Percentiles rank a stretch among this genome's conserved stretches.
Evolutionary conservation across 2,888 invertebrate species (phyloP).

Genomic region (Bimastos eiseni): DNA sequence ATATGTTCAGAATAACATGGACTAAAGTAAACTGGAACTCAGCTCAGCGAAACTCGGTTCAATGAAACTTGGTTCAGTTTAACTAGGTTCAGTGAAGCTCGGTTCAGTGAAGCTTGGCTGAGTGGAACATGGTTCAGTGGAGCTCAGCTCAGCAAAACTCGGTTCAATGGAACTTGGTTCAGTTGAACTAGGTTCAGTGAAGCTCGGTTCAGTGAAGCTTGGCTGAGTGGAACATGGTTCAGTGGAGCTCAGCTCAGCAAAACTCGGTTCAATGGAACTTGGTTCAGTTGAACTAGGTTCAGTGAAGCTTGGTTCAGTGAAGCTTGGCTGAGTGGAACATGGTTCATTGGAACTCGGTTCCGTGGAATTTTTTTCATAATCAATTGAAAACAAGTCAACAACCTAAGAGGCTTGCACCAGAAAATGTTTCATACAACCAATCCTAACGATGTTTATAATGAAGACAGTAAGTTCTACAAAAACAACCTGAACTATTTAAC

Average conservation of each 20-base stretch:
- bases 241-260: background rate
- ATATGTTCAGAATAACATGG: background rate
- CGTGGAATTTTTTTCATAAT: too few species aligned
- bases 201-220: too few species aligned
- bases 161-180: background rate
- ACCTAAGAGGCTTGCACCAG: background rate
- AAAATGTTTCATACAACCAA: background rate
- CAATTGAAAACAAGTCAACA: constrained; percentile 9
- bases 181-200: background rate
- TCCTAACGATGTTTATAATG: background rate
- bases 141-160: background rate
- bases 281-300: background rate
- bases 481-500: background rate
- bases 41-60: background rate
- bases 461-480: background rate
- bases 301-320: too few species aligned
- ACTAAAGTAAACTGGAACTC: background rate
- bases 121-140: background rate
- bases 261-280: background rate
- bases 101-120: too few species aligned
- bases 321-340: background rate
- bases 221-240: background rate
- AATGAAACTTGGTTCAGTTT: too few species aligned
- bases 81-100: background rate
- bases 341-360: background rate